phyloP scores from a whole-genome alignment of 2,888 invertebrate genomes.

The Junonia oenone region DNA sequence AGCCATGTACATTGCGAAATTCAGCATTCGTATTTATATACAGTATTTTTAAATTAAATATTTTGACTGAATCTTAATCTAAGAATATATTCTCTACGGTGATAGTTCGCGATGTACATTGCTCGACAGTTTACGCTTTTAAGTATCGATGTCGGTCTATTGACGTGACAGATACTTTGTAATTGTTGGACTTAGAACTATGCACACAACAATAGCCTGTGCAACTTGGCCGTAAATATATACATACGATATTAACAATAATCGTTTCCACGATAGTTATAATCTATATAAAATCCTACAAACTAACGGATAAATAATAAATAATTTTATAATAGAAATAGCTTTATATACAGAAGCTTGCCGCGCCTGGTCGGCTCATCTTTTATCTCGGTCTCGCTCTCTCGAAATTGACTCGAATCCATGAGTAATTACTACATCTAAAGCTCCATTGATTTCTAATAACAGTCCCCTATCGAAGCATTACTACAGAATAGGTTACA shows the following conservation, averaged over 20 bases:
- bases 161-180: constrained; percentile 32
- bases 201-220: constrained; percentile 6
- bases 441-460: constrained; percentile 47
- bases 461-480: constrained; percentile 49
- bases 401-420: constrained; percentile 35
- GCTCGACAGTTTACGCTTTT: constrained; percentile 33
- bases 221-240: constrained; percentile 22
- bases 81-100: constrained; percentile 39
- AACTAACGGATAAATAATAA: constrained; percentile 73
- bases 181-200: constrained; percentile 3
- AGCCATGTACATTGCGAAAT: constrained; percentile 54
- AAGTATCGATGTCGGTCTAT: constrained; percentile 23
- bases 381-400: constrained; percentile 38
- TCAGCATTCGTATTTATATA: constrained; percentile 45
- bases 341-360: constrained; percentile 75
- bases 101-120: constrained; percentile 42
- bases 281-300: constrained; percentile 40
- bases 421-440: constrained; percentile 41
- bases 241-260: constrained; percentile 43
- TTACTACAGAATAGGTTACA: constrained; percentile 39
- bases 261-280: constrained; percentile 40
- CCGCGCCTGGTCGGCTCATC: constrained; percentile 48
- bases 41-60: constrained; percentile 46
- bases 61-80: constrained; percentile 45
- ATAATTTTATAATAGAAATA: constrained; percentile 62